phyloP scores from a whole-genome alignment of 2,888 invertebrate genomes.

The Phrixothrix hirtus region DNA sequence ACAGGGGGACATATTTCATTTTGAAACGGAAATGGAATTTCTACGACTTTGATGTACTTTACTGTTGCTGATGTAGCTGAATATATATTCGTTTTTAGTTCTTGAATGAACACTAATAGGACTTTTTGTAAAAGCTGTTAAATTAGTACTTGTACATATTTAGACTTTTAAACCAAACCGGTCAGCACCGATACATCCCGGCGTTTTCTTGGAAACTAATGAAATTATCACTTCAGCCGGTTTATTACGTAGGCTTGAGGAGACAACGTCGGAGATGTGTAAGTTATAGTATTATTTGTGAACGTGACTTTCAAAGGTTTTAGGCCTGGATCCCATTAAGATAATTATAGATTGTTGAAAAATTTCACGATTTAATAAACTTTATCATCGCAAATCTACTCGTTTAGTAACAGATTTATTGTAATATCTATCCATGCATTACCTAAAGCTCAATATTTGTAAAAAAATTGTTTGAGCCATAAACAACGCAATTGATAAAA shows the following conservation, averaged over 20 bases:
- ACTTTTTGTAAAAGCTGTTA: slow-evolving; percentile 16
- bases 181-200: slow-evolving; percentile 12
- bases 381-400: too few relatives aligned
- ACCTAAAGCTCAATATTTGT: too few relatives aligned
- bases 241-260: too few relatives aligned
- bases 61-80: slow-evolving; percentile 5
- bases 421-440: too few relatives aligned
- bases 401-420: too few relatives aligned
- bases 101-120: slow-evolving; percentile 17
- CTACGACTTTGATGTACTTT: slow-evolving; percentile 8
- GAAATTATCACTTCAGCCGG: slow-evolving; percentile 25
- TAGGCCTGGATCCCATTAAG: background rate
- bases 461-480: too few relatives aligned
- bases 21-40: slow-evolving; percentile 8
- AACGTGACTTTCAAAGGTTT: background rate
- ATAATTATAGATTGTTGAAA: background rate
- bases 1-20: slow-evolving; percentile 5
- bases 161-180: slow-evolving; percentile 25
- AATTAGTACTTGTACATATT: slow-evolving; percentile 26
- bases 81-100: slow-evolving; percentile 11
- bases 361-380: too few relatives aligned
- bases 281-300: background rate
- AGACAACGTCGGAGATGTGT: too few relatives aligned
- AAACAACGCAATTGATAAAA: too few relatives aligned
- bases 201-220: slow-evolving; percentile 25